Percentiles rank a stretch among this genome's conserved stretches.
phyloP scores from a whole-genome alignment of 1,140 invertebrate species.

The Reticulitermes speratus region DNA sequence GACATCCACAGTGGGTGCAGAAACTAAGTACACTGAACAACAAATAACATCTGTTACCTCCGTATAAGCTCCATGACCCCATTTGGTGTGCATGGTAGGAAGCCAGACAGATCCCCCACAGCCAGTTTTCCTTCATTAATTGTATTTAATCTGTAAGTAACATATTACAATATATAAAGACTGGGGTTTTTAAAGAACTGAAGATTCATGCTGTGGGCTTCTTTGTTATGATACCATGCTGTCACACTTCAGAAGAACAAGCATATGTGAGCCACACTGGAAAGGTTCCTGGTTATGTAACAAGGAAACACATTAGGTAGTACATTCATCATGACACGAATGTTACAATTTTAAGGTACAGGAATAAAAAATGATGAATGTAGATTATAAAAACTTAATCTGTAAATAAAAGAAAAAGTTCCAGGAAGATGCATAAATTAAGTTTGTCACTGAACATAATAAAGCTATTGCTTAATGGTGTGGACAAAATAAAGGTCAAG shows the following conservation, averaged over 20 bases:
- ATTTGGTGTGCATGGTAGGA: slow-evolving; percentile 90
- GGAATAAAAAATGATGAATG: slow-evolving; percentile 12
- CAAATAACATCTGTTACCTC: slow-evolving; percentile 46
- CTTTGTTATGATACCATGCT: no score
- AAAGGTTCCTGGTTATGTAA: not conserved
- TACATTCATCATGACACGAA: no score
- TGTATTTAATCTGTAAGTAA: slow-evolving; percentile 71
- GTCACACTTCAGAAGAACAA: not conserved
- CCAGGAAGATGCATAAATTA: not conserved
- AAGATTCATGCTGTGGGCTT: no score
- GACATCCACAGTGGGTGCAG: no score
- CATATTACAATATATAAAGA: slow-evolving; percentile 31
- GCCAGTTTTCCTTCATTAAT: slow-evolving; percentile 87
- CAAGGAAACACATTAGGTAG: no score
- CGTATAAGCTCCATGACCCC: slow-evolving; percentile 92
- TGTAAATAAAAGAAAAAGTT: no score
- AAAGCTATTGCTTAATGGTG: not conserved
- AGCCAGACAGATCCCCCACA: slow-evolving; percentile 80
- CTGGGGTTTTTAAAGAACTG: no score
- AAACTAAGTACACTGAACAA: no score
- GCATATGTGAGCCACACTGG: no score
- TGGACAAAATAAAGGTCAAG: not conserved
- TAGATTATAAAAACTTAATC: slow-evolving; percentile 20
- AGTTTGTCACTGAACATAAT: not conserved
- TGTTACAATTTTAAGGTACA: no score